These are phyloP conservation scores for Pollenia amentaria DNA, from an alignment of 2,888 invertebrate species.

Conservation along the genomic window DNA sequence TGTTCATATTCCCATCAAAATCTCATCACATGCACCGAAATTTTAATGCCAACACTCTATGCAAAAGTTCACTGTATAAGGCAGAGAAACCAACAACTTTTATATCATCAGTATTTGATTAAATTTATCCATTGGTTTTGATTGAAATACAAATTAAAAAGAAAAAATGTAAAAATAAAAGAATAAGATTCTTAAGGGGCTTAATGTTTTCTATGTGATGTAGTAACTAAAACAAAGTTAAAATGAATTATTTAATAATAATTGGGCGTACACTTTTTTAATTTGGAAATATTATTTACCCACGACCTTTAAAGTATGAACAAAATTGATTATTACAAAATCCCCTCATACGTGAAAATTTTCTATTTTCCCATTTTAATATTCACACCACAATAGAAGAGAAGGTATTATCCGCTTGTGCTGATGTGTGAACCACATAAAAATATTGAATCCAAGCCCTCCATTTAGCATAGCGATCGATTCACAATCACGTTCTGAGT, in stretches of 20 bases:
- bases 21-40: slow-evolving; percentile 51
- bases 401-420: no score
- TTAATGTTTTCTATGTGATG: neutral
- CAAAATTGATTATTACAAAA: no score
- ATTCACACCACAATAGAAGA: no score
- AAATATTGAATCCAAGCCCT: no score
- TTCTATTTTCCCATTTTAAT: no score
- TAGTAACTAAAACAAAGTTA: neutral
- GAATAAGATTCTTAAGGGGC: slow-evolving; percentile 1
- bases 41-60: slow-evolving; percentile 20
- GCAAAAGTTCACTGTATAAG: slow-evolving; percentile 5
- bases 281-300: no score
- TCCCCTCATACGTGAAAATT: no score
- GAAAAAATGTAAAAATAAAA: neutral
- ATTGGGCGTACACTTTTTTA: neutral
- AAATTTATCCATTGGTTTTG: slow-evolving; percentile 61
- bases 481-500: no score
- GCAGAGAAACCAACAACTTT: slow-evolving; percentile 47
- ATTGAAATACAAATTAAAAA: slow-evolving; percentile 50
- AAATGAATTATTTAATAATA: slow-evolving; percentile 4
- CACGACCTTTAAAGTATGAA: no score
- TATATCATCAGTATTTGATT: slow-evolving; percentile 59
- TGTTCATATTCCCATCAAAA: slow-evolving; percentile 60
- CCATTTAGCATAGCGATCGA: no score
- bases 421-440: no score